Evolutionary conservation across 2,888 invertebrate species (phyloP).

Genomic region (Ectemnius cavifrons): DNA sequence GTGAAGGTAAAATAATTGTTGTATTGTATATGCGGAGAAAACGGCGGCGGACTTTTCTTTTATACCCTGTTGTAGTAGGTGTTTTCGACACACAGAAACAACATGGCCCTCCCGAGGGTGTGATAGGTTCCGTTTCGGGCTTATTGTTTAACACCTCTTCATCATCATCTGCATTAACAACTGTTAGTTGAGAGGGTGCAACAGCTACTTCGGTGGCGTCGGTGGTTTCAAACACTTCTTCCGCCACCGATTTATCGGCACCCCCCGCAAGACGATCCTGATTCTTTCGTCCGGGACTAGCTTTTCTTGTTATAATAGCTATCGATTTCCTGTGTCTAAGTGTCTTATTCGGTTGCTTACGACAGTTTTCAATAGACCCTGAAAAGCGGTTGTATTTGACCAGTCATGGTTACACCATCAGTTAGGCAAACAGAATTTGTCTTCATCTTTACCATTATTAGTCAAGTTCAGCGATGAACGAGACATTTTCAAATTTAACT

Average conservation of each 20-base stretch:
- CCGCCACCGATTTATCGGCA: slow-evolving; percentile 37
- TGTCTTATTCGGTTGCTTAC: slow-evolving; percentile 21
- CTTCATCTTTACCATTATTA: slow-evolving; percentile 34
- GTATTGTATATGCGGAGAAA: background rate
- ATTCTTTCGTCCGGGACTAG: slow-evolving; percentile 7
- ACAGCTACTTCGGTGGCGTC: background rate
- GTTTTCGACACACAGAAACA: slow-evolving; percentile 36
- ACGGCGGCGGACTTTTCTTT: background rate
- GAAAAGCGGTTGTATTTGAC: slow-evolving; percentile 12
- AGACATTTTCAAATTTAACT: slow-evolving; percentile 36
- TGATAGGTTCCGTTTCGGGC: background rate
- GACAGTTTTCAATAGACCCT: slow-evolving; percentile 31
- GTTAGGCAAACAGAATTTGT: background rate
- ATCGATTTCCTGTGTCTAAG: slow-evolving; percentile 23
- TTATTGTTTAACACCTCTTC: background rate
- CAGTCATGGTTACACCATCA: slow-evolving; percentile 14
- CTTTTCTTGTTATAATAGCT: slow-evolving; percentile 21
- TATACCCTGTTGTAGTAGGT: slow-evolving; percentile 40
- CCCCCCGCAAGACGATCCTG: slow-evolving; percentile 50
- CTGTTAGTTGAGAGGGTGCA: background rate
- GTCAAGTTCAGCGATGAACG: slow-evolving; percentile 23
- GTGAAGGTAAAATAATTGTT: slow-evolving; percentile 14
- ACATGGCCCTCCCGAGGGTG: slow-evolving; percentile 37
- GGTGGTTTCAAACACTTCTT: background rate
- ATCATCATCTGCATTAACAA: background rate